phyloP scores from a whole-genome alignment of 2,113 vertebrate species.

The Pitta sordida region DNA sequence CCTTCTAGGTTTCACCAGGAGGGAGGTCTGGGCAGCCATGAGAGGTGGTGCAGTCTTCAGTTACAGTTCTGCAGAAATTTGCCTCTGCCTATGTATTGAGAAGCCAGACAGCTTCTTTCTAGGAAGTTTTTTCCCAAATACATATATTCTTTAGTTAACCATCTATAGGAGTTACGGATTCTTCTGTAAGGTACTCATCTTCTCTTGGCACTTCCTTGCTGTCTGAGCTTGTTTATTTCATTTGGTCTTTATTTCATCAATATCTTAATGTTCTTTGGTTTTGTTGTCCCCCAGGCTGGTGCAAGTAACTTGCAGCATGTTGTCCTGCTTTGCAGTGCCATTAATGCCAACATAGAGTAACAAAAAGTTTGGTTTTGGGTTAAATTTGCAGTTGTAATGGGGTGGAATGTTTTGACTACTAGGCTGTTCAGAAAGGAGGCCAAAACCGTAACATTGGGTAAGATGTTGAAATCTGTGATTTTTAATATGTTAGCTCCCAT shows the following conservation, averaged over 20 bases:
- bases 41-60: background rate
- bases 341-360: background rate
- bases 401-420: background rate
- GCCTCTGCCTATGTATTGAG: background rate
- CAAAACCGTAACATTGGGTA: background rate
- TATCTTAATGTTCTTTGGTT: background rate
- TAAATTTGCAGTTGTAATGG: background rate
- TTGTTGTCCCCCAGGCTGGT: background rate
- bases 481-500: background rate
- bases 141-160: background rate
- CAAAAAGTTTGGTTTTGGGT: background rate
- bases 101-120: background rate
- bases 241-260: background rate
- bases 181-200: background rate
- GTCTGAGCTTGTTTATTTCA: background rate
- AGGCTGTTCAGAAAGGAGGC: background rate
- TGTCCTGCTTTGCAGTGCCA: background rate
- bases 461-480: background rate
- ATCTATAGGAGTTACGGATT: background rate
- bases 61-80: background rate
- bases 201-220: background rate
- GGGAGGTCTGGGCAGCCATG: background rate
- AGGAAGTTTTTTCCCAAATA: background rate
- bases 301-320: background rate
- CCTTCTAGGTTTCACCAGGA: background rate